phyloP scores from a whole-genome alignment of 2,888 invertebrate species.

The Parochlus steinenii region DNA sequence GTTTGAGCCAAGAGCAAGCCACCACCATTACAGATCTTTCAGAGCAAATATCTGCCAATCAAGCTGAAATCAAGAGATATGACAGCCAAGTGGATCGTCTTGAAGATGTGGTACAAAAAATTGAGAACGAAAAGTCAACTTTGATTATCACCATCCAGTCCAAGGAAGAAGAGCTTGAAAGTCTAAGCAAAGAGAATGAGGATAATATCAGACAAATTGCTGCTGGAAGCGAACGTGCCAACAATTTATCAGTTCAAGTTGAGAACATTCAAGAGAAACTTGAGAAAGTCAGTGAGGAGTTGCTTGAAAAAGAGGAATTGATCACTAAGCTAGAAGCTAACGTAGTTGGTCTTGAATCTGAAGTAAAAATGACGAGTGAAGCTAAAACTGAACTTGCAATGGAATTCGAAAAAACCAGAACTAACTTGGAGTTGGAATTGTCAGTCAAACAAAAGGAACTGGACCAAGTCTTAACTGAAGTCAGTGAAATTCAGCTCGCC shows the following conservation, averaged over 20 bases:
- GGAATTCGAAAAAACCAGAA: too few relatives aligned
- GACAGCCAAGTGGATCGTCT: not conserved
- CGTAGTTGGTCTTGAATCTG: not conserved
- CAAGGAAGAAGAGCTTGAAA: not conserved
- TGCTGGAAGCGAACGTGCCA: not conserved
- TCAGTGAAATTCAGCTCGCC: too few relatives aligned
- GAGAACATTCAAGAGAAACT: not conserved
- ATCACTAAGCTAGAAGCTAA: too few relatives aligned
- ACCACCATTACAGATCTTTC: not conserved
- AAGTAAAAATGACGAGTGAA: not conserved
- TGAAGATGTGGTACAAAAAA: not conserved
- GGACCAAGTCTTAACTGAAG: too few relatives aligned
- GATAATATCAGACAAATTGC: not conserved
- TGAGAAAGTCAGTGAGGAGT: not conserved
- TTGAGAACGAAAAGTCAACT: not conserved
- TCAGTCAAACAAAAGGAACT: too few relatives aligned
- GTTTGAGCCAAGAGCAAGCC: not conserved
- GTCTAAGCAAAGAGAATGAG: not conserved
- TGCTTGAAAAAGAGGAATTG: not conserved
- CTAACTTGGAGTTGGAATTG: too few relatives aligned
- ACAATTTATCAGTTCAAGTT: not conserved
- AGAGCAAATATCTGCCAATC: not conserved
- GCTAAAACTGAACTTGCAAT: not conserved
- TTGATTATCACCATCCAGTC: not conserved
- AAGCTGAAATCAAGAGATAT: not conserved